These are phyloP conservation scores for Pangasius sanitwongsei DNA, from an alignment of 2,797 vertebrate genomes.

Conservation along the genomic window DNA sequence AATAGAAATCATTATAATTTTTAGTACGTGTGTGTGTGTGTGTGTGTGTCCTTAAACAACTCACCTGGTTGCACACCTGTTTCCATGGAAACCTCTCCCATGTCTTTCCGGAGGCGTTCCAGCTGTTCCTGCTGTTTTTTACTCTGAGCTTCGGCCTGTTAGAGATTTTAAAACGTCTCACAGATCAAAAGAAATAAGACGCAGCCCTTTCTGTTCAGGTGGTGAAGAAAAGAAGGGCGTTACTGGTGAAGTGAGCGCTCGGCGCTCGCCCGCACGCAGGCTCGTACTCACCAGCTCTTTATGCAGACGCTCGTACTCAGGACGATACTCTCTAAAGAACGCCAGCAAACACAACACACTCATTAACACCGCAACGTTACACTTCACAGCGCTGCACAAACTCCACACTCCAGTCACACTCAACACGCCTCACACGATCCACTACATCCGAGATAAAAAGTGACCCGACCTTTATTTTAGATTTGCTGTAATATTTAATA, in stretches of 20 bases:
- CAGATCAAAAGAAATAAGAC: not conserved
- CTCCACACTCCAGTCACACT: not conserved
- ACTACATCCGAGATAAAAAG: not conserved
- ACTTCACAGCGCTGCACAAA: not conserved
- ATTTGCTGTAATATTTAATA: not conserved
- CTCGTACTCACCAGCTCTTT: conserved; percentile 80
- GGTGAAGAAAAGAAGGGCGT: not conserved
- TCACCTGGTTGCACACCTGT: conserved; percentile 46
- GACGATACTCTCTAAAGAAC: conserved; percentile 86
- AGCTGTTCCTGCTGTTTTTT: conserved; percentile 85
- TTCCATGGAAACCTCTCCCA: conserved; percentile 80
- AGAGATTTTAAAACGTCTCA: not conserved
- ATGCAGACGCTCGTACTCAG: conserved; percentile 88
- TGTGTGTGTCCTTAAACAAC: not conserved
- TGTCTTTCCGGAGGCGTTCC: conserved; percentile 84
- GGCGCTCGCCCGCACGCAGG: no score
- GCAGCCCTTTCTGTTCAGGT: not conserved
- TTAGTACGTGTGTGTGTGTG: not conserved
- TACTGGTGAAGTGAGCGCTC: not conserved
- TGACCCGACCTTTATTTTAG: not conserved
- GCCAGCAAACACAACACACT: not conserved
- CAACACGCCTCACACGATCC: not conserved
- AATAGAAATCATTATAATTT: not conserved
- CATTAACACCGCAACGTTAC: not conserved
- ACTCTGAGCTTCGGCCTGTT: conserved; percentile 80